Evolutionary conservation across 2,113 vertebrate genomes (phyloP).

Genomic region (Antennarius striatus): DNA sequence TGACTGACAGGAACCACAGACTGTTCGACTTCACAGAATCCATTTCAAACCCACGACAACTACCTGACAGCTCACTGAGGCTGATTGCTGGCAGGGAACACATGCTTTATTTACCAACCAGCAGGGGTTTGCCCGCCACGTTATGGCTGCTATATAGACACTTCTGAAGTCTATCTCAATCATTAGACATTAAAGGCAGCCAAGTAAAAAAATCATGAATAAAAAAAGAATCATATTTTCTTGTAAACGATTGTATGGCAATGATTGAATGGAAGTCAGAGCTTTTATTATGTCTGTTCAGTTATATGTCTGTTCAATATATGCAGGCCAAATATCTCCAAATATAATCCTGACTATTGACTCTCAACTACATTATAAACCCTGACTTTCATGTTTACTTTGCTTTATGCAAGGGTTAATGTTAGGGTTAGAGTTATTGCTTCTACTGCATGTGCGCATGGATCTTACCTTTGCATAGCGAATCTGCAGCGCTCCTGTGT

Average conservation of each 20-base stretch:
- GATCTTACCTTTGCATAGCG: constrained; percentile 92
- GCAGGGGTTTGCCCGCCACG: constrained; percentile 47
- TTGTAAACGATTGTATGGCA: no score
- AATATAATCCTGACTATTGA: no score
- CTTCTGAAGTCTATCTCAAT: constrained; percentile 21
- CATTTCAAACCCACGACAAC: constrained; percentile 53
- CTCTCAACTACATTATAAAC: no score
- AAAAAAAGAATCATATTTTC: not conserved
- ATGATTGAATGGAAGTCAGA: no score
- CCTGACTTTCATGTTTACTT: no score
- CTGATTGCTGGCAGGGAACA: constrained; percentile 57
- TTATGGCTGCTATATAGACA: constrained; percentile 27
- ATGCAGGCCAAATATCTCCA: no score
- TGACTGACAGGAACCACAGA: constrained; percentile 71
- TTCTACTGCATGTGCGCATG: not conserved
- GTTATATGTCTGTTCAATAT: no score
- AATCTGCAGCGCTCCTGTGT: constrained; percentile 90
- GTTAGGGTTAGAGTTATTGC: no score
- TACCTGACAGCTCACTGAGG: constrained; percentile 68
- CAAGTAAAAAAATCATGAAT: constrained; percentile 12
- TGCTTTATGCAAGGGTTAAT: no score
- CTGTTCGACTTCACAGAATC: constrained; percentile 62
- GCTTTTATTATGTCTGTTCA: no score
- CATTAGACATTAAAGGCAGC: constrained; percentile 22
- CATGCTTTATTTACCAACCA: constrained; percentile 69